Evolutionary conservation across 2,888 invertebrate species (phyloP), one percentile per base, ranked within the genome.

Genomic region (Acanthococcus lagerstroemiae): DNA sequence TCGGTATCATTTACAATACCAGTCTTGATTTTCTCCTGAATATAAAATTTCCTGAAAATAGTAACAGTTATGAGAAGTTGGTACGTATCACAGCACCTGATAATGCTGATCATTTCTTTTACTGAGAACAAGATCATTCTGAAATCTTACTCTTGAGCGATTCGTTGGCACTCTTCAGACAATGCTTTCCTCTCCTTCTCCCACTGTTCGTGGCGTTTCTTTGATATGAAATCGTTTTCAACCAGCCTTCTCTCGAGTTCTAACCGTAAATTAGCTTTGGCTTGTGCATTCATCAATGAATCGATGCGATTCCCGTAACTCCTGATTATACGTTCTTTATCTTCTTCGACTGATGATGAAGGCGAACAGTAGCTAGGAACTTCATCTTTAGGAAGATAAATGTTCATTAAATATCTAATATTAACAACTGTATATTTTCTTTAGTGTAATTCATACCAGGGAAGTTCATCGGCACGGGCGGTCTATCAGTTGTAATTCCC

Each of bases 1-100:
- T 63, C 54, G 6, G 37, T 15, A 9, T 63, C 63, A 17, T 63
- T 54, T 17, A 44, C 24, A 5, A 24, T 21, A 37, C 61, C 54
- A 15, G 15, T 52, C 37, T 54, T 37, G 12, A 52, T 52, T 54
- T 63, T 63, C 7, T 63, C 37, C 25, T 37, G 54, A 4, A 52
- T 44, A 12, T 54, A 19, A 30, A 63, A 63, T 63, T 63, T 63
- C 12, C 63, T 63, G 27, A n/a, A n/a, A n/a, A n/a, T n/a, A n/a
- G n/a, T n/a, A 19, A 22, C 17, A 27, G 19, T 9, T n/a, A 48
- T 1, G 22, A 24, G n/a, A n/a, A n/a, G n/a, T n/a, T n/a, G n/a
- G n/a, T 9, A 30, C 37, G 37, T 30, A 9, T 9, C 15, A 30
- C 37, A 30, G 37, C 15, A 30, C 15, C 15, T 30, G 37, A 15